These are phyloP conservation scores for Odontocerum albicorne DNA, from an alignment of 2,888 invertebrate genomes.

Conservation along the genomic window DNA sequence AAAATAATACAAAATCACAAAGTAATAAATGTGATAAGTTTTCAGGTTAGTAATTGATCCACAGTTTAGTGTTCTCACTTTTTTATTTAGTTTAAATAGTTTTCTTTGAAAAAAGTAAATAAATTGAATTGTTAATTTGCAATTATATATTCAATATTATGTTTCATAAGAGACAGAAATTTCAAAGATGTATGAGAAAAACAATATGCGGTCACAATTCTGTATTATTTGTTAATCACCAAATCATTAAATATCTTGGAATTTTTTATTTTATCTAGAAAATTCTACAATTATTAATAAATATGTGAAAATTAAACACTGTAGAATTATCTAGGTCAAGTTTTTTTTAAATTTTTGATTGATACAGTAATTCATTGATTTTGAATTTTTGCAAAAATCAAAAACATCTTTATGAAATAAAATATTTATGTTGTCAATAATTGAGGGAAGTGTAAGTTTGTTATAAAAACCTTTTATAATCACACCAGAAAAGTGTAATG, in stretches of 20 bases:
- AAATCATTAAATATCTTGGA: too few species aligned
- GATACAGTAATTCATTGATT: background rate
- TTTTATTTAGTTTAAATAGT: too few species aligned
- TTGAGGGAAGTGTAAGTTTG: background rate
- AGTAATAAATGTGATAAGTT: too few species aligned
- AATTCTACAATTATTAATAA: constrained; percentile 17
- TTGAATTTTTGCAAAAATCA: background rate
- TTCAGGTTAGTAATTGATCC: too few species aligned
- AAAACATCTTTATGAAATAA: constrained; percentile 8
- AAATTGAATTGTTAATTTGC: background rate
- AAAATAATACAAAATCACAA: too few species aligned
- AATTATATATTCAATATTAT: too few species aligned
- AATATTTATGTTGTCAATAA: constrained; percentile 9
- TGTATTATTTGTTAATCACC: too few species aligned
- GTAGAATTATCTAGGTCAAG: constrained; percentile 12
- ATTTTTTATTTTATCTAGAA: background rate
- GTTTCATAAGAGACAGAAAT: too few species aligned
- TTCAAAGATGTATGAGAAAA: too few species aligned
- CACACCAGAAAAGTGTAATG: background rate
- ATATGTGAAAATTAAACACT: constrained; percentile 9
- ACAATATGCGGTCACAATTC: too few species aligned
- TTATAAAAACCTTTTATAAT: background rate
- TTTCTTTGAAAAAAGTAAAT: too few species aligned
- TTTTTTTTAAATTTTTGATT: background rate
- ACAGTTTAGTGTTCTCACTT: too few species aligned